Evolutionary conservation across 2,888 invertebrate species (phyloP).

Genomic region (Junonia oenone): DNA sequence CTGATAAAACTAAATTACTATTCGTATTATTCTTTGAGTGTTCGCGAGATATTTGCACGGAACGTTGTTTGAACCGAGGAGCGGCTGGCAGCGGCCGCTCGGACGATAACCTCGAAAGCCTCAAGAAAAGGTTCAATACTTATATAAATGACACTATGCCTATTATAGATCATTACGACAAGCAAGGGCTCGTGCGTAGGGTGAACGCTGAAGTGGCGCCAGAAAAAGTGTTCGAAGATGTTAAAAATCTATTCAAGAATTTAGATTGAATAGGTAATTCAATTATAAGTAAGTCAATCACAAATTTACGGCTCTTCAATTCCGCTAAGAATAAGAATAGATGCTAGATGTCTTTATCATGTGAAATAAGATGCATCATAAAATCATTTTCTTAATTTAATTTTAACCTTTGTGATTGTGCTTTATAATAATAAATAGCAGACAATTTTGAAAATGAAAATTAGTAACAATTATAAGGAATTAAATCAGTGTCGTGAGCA

Average conservation of each 20-base stretch:
- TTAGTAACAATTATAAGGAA: neutral
- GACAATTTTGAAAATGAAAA: neutral
- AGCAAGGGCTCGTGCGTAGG: conserved; percentile 83
- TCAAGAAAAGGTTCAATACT: conserved; percentile 92
- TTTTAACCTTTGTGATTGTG: neutral
- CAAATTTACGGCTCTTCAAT: conserved; percentile 10
- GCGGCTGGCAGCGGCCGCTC: conserved; percentile 93
- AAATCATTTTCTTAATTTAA: neutral
- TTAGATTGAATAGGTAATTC: conserved; percentile 48
- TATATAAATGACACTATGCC: conserved; percentile 93
- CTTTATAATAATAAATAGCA: neutral
- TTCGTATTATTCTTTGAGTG: conserved; percentile 97
- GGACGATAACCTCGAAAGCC: conserved; percentile 95
- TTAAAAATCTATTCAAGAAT: conserved; percentile 71
- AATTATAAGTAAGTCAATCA: conserved; percentile 40
- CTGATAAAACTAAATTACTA: conserved; percentile 88
- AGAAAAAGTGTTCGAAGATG: conserved; percentile 82
- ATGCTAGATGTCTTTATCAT: neutral
- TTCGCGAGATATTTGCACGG: conserved; percentile 88
- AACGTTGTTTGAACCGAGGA: conserved; percentile 92
- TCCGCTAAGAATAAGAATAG: conserved; percentile 9
- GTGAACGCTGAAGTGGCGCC: conserved; percentile 85
- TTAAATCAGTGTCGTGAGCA: neutral
- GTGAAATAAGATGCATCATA: neutral
- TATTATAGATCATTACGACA: conserved; percentile 90